These are phyloP conservation scores for Lasioglossum villosulum DNA, from an alignment of 2,888 invertebrate species.

Conservation along the genomic window DNA sequence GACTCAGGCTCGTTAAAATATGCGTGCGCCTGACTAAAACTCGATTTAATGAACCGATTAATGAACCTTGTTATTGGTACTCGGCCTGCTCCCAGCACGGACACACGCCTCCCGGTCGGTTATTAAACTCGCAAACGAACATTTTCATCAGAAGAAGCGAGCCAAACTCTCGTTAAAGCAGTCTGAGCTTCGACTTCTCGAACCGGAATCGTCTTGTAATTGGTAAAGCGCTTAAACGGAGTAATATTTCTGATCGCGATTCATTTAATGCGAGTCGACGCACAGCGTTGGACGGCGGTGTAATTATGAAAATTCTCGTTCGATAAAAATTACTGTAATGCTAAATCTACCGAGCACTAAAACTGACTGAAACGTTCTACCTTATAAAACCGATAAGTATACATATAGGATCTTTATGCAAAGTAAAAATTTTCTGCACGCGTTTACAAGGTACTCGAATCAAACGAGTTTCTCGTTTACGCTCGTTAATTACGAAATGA, in stretches of 20 bases:
- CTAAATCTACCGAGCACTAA: no score
- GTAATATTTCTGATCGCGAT: not conserved
- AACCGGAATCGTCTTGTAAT: not conserved
- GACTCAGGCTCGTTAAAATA: not conserved
- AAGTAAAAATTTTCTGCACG: no score
- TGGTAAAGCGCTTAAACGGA: not conserved
- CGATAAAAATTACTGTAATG: not conserved
- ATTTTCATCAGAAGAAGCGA: not conserved
- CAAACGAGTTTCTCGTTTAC: no score
- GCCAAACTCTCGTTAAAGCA: not conserved
- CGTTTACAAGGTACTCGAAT: no score
- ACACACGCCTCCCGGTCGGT: no score
- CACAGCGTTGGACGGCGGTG: no score
- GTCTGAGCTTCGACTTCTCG: slow-evolving; percentile 13
- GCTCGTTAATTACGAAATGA: not conserved
- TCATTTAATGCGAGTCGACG: not conserved
- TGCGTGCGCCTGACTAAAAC: not conserved
- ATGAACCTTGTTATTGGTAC: not conserved
- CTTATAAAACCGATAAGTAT: no score
- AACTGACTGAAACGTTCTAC: no score
- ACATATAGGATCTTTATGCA: no score
- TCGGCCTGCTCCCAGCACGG: not conserved
- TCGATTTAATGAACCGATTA: slow-evolving; percentile 9
- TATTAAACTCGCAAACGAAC: slow-evolving; percentile 8
- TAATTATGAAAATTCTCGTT: not conserved